phyloP scores from a whole-genome alignment of 2,888 invertebrate species.

The Thymelicus sylvestris region DNA sequence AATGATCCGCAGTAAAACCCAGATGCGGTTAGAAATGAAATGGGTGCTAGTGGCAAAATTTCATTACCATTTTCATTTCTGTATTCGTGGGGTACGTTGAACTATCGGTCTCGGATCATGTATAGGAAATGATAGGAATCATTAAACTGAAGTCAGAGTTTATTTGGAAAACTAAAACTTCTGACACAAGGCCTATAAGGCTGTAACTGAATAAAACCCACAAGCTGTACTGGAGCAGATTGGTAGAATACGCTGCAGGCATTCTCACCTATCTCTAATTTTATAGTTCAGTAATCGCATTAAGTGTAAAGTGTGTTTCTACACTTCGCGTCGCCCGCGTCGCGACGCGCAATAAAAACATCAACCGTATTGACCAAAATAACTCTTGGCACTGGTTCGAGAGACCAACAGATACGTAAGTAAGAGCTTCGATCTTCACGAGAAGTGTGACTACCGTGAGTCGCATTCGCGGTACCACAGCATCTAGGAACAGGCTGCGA shows the following conservation, averaged over 20 bases:
- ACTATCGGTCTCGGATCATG: too few relatives aligned
- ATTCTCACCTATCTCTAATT: background rate
- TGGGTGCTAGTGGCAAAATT: too few relatives aligned
- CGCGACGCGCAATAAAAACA: conserved; percentile 83
- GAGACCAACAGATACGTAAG: conserved; percentile 72
- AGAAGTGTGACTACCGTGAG: conserved; percentile 44
- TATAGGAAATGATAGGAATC: too few relatives aligned
- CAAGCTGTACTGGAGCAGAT: too few relatives aligned
- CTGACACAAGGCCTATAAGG: too few relatives aligned
- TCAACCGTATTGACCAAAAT: conserved; percentile 82
- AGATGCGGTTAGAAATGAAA: background rate
- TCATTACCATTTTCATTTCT: too few relatives aligned
- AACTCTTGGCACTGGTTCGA: conserved; percentile 81
- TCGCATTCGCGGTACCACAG: conserved; percentile 39
- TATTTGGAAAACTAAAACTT: too few relatives aligned
- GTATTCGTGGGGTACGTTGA: too few relatives aligned
- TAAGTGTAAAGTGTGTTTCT: conserved; percentile 22
- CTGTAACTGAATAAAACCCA: too few relatives aligned
- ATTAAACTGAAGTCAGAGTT: too few relatives aligned
- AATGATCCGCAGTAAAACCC: background rate
- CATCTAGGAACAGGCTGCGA: conserved; percentile 37
- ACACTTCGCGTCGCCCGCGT: conserved; percentile 55
- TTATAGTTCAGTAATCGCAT: background rate
- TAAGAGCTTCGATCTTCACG: conserved; percentile 61
- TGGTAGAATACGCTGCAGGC: background rate